Conservation (phyloP, 2,888 invertebrate genomes). For the Allophyes oxyacanthae region DNA sequence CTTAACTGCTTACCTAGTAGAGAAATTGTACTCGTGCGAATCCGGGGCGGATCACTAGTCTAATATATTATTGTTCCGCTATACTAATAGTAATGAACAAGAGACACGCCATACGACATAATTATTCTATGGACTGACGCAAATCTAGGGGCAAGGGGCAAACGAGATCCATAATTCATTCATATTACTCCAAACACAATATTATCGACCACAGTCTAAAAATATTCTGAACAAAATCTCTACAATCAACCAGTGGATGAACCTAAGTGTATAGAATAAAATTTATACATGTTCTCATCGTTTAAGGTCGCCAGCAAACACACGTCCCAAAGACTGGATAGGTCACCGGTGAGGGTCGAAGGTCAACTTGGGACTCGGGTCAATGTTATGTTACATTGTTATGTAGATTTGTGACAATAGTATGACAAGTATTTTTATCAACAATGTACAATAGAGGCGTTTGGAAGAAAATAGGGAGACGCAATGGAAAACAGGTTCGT, state of each 20-base stretch:
- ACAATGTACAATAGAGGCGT: constrained; percentile 38
- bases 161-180: constrained; percentile 80
- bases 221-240: constrained; percentile 10
- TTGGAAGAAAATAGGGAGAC: constrained; percentile 18
- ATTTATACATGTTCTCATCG: constrained; percentile 31
- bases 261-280: constrained; percentile 8
- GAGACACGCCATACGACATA: constrained; percentile 77
- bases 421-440: constrained; percentile 70
- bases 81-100: constrained; percentile 70
- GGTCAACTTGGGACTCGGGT: constrained; percentile 74
- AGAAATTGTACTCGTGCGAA: too few relatives aligned
- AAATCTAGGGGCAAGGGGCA: constrained; percentile 79
- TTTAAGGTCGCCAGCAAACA: constrained; percentile 69
- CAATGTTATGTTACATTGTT: constrained; percentile 84
- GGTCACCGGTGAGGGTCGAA: constrained; percentile 74
- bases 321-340: constrained; percentile 80
- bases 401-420: constrained; percentile 74
- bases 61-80: too few relatives aligned
- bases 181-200: constrained; percentile 64
- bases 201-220: constrained; percentile 62
- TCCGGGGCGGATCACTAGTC: too few relatives aligned
- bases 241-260: constrained; percentile 41
- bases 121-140: constrained; percentile 84
- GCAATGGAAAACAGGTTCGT: constrained; percentile 12
- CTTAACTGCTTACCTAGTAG: too few relatives aligned